Base-by-base conservation (phyloP, 2,888 invertebrate genomes). In the Lithophane ornitopus region DNA sequence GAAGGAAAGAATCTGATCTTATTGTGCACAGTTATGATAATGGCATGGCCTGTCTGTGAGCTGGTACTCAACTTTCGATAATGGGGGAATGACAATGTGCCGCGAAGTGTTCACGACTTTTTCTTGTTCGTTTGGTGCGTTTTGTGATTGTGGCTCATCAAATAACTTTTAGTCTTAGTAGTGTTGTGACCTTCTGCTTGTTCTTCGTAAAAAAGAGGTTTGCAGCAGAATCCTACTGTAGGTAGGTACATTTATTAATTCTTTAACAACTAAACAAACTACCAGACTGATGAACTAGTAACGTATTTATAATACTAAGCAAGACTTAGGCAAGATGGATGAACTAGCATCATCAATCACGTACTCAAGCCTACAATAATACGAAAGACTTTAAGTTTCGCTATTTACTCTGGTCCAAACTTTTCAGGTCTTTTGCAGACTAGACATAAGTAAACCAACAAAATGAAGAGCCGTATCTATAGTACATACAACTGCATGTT, bases 1-100 rank as follows among this genome's bases (percentile, higher is more conserved):
- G 88, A 81, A 86, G 83, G 88, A 87, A 88, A 82, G 76, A 82
- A 87, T 85, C 81, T 83, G 70, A 80, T 76, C 70, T 80, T 79
- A 85, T 80, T 85, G 87, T 84, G 74, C 71, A 70, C 65, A 52
- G 59, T 85, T 86, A 82, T 85, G 81, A 69, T 82, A 87, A 79
- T 85, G 54, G 71, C 62, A 84, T 69, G 77, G 66, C 49, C 63
- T 59, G 61, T 74, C 78, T 77, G 74, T 58, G 75, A 62, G 66
- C 63, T 63, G 62, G 63, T 71, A 52, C 67, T 62, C 73, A 73
- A 52, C 49, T 71, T 58, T 76, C 72, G 63, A 65, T 69, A 70
- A 74, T 56, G 70, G 62, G 12, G 54, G 9, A 68, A 39, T 63
- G 66, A 58, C 28, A 68, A 44, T 67, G n/a, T 54, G 44, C 39